A percentile compares a stretch with the other conserved stretches of the same genome.
Conservation (phyloP, 1,140 invertebrate genomes). For the Anoplophora glabripennis region DNA sequence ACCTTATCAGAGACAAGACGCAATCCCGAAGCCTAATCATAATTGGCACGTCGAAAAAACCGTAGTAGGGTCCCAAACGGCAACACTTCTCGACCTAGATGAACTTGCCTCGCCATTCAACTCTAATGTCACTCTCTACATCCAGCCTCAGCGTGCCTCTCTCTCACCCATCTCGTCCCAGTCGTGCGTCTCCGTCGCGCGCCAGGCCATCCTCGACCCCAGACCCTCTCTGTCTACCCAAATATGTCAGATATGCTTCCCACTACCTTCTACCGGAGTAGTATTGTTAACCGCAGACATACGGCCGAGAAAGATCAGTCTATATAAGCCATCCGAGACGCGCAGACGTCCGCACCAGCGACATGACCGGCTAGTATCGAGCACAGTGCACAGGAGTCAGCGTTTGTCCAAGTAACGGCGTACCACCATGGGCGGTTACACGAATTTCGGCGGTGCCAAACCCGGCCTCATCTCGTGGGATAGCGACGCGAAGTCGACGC, state of each 20-base stretch:
- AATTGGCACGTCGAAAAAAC: no score
- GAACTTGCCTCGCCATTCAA: constrained; percentile 5
- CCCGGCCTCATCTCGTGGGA: constrained; percentile 16
- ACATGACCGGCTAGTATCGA: not conserved
- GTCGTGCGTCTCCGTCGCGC: constrained; percentile 5
- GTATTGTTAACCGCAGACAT: constrained; percentile 36
- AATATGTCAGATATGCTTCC: constrained; percentile 44
- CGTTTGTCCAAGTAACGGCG: not conserved
- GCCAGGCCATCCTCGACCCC: not conserved
- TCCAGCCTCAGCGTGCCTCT: not conserved
- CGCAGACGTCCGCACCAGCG: not conserved
- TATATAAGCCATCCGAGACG: constrained; percentile 21
- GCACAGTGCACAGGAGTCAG: not conserved
- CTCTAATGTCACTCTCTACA: constrained; percentile 5
- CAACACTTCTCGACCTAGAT: not conserved
- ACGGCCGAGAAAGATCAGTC: constrained; percentile 31
- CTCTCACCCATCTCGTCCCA: constrained; percentile 9
- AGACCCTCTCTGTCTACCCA: constrained; percentile 29
- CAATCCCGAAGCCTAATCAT: no score
- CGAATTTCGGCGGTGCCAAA: constrained; percentile 23
- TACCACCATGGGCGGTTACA: not conserved
- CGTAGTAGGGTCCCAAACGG: no score
- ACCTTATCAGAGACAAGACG: no score
- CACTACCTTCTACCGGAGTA: constrained; percentile 25
- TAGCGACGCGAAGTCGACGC: constrained; percentile 21